Evolutionary conservation across 1,140 invertebrate species (phyloP), one percentile per base, ranked within the genome.

Genomic region (Phenacoccus solenopsis): DNA sequence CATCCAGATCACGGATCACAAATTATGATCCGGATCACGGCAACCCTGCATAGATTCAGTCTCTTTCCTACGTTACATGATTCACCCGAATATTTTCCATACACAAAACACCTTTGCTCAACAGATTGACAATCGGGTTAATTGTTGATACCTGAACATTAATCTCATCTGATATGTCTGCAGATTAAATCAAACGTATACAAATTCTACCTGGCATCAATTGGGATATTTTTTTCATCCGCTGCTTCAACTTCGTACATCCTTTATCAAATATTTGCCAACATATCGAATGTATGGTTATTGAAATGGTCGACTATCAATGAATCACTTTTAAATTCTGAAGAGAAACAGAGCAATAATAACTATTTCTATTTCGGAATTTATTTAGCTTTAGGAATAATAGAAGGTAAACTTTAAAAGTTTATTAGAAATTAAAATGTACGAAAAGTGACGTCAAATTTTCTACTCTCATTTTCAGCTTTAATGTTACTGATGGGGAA

Each of bases 251-350:
- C 93, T 0, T 85, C 94, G 78, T 94, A 94, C 78, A 82, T 91
- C 16, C 76, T 92, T n/a, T 91, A 89, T 77, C 93, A 94, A 86
- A 83, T 84, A 67, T 93, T 94, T 79, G 89, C 89, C 76, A 90
- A 98, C 71, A 90, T 90, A 72, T 90, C 93, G 25, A 98, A 95
- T 81, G 81, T 97, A 72, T 98, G 95, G 94, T 83, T 98, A 0
- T 90, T 90, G 73, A 75, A 82, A 68, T 98, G 94, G 94, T 90
- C 91, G 24, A 85, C 75, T n/a, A 9, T 4, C 5, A 49, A 49
- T n/a, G 38, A n/a, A 49, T 9, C 13, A 5, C n/a, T n/a, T n/a
- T n/a, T n/a, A n/a, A n/a, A 74, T n/a, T 73, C 82, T 28, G 80
- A 80, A 0, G 84, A 83, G 72, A 84, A 82, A 3, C 78, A 84